Evolutionary conservation across 2,888 invertebrate species (phyloP).

Genomic region (Cosmorhoe ocellata): DNA sequence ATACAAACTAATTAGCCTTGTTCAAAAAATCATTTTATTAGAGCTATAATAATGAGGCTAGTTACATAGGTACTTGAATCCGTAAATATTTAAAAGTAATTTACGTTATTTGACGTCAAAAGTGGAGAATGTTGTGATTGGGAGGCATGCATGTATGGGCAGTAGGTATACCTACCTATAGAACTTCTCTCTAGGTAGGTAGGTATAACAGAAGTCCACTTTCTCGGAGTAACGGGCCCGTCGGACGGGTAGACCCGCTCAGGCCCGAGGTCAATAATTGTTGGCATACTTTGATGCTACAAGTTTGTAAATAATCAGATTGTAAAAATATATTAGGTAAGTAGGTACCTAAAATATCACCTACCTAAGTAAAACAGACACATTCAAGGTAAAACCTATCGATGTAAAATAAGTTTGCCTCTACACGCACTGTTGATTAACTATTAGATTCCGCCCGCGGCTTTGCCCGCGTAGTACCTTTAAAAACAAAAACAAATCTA

Average conservation of each 20-base stretch:
- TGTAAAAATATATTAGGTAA: no score
- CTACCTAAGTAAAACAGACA: no score
- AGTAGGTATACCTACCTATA: no score
- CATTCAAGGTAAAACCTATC: no score
- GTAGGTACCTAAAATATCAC: no score
- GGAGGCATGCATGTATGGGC: slow-evolving; percentile 34
- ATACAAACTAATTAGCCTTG: slow-evolving; percentile 49
- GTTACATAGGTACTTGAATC: background rate
- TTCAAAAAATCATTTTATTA: slow-evolving; percentile 20
- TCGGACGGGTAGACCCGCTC: slow-evolving; percentile 40
- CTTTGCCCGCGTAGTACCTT: no score
- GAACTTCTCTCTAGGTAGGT: no score
- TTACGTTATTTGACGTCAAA: slow-evolving; percentile 21
- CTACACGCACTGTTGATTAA: no score
- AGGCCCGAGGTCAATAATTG: slow-evolving; percentile 32
- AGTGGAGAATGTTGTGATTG: slow-evolving; percentile 21
- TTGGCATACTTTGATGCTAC: slow-evolving; percentile 41
- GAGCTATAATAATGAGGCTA: background rate
- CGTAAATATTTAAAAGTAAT: background rate
- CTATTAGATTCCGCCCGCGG: no score
- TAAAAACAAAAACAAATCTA: no score
- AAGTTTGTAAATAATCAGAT: no score
- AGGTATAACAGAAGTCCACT: slow-evolving; percentile 38
- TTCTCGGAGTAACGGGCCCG: slow-evolving; percentile 54
- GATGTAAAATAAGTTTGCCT: no score